Evolutionary conservation across 2,888 invertebrate genomes (phyloP).

Genomic region (Pyrocoelia pectoralis): DNA sequence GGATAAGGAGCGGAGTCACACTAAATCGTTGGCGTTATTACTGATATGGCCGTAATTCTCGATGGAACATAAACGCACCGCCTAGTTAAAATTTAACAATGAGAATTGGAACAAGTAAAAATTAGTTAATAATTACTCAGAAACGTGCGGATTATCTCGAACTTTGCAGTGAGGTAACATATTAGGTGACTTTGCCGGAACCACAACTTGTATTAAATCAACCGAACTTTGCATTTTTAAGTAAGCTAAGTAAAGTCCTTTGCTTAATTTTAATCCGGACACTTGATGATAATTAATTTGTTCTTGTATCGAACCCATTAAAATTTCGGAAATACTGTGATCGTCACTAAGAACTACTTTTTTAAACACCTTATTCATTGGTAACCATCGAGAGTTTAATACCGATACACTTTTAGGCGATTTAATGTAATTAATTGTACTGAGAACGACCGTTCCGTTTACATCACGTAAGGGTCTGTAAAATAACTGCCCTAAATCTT

Average conservation of each 20-base stretch:
- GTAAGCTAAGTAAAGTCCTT: slow-evolving; percentile 94
- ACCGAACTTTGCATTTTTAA: slow-evolving; percentile 96
- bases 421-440: slow-evolving; percentile 82
- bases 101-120: too few relatives aligned
- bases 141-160: slow-evolving; percentile 94
- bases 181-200: slow-evolving; percentile 91
- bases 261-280: slow-evolving; percentile 81
- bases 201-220: slow-evolving; percentile 92
- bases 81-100: too few relatives aligned
- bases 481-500: slow-evolving; percentile 94
- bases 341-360: slow-evolving; percentile 78
- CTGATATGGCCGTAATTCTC: too few relatives aligned
- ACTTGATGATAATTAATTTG: slow-evolving; percentile 79
- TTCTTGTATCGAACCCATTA: slow-evolving; percentile 88
- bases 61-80: too few relatives aligned
- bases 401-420: slow-evolving; percentile 88
- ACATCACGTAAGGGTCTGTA: slow-evolving; percentile 89
- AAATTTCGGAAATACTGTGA: slow-evolving; percentile 80
- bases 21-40: too few relatives aligned
- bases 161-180: slow-evolving; percentile 94
- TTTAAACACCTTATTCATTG: slow-evolving; percentile 81
- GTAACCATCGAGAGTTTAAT: slow-evolving; percentile 91
- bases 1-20: too few relatives aligned
- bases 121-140: slow-evolving; percentile 91
- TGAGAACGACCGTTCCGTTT: slow-evolving; percentile 90